A percentile compares a stretch with the other conserved stretches of the same genome.
Evolutionary conservation across 2,797 vertebrate genomes (phyloP).

Genomic region (Buceros bicornis): DNA sequence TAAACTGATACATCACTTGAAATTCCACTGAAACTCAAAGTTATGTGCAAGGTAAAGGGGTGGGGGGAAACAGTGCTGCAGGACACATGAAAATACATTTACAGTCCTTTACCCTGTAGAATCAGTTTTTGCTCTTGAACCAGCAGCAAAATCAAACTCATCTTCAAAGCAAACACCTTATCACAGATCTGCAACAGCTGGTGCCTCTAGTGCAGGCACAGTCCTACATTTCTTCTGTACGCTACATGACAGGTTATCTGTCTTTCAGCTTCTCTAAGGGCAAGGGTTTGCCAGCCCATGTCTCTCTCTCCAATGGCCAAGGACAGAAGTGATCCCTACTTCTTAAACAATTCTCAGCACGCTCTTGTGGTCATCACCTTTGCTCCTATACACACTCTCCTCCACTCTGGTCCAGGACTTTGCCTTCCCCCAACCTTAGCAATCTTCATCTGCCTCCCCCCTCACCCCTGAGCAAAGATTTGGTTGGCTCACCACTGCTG

Average conservation of each 20-base stretch:
- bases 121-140: neutral
- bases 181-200: neutral
- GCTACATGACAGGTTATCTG: neutral
- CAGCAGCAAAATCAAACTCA: neutral
- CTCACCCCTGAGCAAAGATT: neutral
- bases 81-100: neutral
- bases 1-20: neutral
- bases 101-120: neutral
- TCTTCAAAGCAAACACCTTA: neutral
- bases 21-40: neutral
- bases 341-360: neutral
- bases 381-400: neutral
- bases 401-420: neutral
- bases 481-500: neutral
- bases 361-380: neutral
- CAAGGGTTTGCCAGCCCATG: neutral
- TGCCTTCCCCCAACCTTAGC: neutral
- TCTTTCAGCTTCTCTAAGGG: neutral
- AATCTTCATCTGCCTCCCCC: neutral
- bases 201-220: neutral
- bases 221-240: neutral
- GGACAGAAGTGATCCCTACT: neutral
- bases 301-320: neutral
- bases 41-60: neutral
- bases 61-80: neutral